Evolutionary conservation across 2,797 vertebrate species (phyloP), one percentile per base, ranked within the genome.

Genomic region (Acanthiza pusilla): DNA sequence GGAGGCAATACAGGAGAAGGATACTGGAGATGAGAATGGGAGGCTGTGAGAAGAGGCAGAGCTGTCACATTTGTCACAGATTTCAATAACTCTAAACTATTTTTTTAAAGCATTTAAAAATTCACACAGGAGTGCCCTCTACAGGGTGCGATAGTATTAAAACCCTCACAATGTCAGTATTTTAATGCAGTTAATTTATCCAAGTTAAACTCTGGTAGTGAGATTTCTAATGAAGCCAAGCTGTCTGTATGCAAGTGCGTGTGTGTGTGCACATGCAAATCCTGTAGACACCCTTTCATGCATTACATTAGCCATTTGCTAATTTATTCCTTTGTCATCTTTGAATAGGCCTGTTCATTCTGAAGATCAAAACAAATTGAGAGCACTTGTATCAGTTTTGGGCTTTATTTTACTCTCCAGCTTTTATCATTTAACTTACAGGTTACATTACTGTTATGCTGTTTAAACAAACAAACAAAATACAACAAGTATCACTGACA

Each of bases 1-100:
- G 75, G 97, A 98, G 91, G 98, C 98, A 4, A 98, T 98, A 45
- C 97, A 97, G 84, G 98, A 98, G 96, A 98, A 98, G 91, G 98
- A 98, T 14, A 96, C 96, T 0, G 79, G 97, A 3, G 97, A 98
- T 50, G 98, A 98, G 95, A 98, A 97, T 0, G 97, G 98, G 70
- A 97, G 96, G 80, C 97, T 97, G 94, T 98, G 97, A 97, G 85
- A 67, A 36, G 50, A 67, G 63, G 63, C 61, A 26, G 78, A 34
- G 70, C 54, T 22, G 40, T 13, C 10, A 0, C 36, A 7, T 53
- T 75, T 32, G 17, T 82, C 94, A 83, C 89, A 93, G 75, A 84
- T 85, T 91, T 93, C 92, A 68, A 43, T 93, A 94, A 96, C 91
- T 95, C 68, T 29, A 87, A 68, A 81, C 83, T 96, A 94, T 96